Percentiles rank a stretch among this genome's conserved stretches.
Conservation (phyloP, 1,140 invertebrate species). For the Carcinoscorpius rotundicauda region DNA sequence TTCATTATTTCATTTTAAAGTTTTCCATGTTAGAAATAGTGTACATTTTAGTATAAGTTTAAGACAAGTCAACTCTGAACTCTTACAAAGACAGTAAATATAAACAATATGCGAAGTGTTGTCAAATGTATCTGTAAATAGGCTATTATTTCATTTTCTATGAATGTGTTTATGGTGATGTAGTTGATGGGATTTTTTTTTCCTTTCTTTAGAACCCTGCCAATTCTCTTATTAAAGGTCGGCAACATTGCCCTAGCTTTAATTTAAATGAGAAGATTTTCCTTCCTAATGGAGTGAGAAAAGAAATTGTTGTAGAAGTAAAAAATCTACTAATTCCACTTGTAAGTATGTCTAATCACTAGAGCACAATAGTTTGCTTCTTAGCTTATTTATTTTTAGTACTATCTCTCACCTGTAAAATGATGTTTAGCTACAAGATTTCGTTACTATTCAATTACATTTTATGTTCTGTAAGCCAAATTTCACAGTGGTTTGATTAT, state of each 20-base stretch:
- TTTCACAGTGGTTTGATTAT: too few species aligned
- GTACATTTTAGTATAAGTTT: background rate
- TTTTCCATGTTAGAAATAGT: too few species aligned
- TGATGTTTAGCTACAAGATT: too few species aligned
- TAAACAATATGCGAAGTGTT: background rate
- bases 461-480: too few species aligned
- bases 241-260: constrained; percentile 25
- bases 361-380: background rate
- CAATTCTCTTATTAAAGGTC: constrained; percentile 23
- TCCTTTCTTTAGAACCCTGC: constrained; percentile 47
- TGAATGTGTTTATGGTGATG: background rate
- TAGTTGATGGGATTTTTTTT: constrained; percentile 19
- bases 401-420: too few species aligned
- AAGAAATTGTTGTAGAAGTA: constrained; percentile 74
- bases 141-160: background rate
- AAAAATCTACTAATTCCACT: constrained; percentile 64
- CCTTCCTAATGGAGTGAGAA: constrained; percentile 73
- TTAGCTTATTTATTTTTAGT: too few species aligned
- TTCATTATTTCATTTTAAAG: too few species aligned
- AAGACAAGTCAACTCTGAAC: background rate
- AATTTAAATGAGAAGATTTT: constrained; percentile 46
- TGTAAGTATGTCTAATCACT: constrained; percentile 18
- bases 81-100: constrained; percentile 1
- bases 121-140: constrained; percentile 3
- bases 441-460: too few species aligned